Evolutionary conservation across 2,113 vertebrate genomes (phyloP).

Genomic region (Boulengeromyrus knoepffleri): DNA sequence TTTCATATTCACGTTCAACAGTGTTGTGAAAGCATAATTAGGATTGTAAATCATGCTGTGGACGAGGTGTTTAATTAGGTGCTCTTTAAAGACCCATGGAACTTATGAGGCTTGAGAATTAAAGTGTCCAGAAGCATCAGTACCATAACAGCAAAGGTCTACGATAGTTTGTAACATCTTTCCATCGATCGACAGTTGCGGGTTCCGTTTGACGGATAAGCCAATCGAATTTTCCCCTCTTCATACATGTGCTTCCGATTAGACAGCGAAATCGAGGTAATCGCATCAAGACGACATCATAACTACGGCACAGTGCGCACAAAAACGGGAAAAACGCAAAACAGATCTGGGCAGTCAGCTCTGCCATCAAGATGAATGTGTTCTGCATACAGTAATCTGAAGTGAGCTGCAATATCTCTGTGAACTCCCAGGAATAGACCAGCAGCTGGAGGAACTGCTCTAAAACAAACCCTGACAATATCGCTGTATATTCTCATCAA

Average conservation of each 20-base stretch:
- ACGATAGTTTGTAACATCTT: not conserved
- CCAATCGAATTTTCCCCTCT: not conserved
- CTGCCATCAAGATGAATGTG: constrained; percentile 43
- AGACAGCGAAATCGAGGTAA: constrained; percentile 6
- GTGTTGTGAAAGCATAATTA: not conserved
- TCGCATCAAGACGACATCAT: constrained; percentile 4
- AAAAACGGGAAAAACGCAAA: constrained; percentile 2
- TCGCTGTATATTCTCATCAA: constrained; percentile 57
- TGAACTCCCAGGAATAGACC: constrained; percentile 4
- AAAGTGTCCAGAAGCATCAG: not conserved
- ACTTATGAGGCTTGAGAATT: not conserved
- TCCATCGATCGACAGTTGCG: not conserved
- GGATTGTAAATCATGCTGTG: not conserved
- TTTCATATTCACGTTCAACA: not conserved
- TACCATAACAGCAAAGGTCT: not conserved
- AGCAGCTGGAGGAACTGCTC: not conserved
- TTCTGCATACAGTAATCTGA: constrained; percentile 50
- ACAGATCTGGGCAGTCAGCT: not conserved
- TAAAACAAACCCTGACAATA: constrained; percentile 45
- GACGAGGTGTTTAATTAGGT: constrained; percentile 1
- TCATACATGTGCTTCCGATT: constrained; percentile 7
- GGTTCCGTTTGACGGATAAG: not conserved
- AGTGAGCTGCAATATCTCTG: constrained; percentile 36
- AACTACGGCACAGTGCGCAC: not conserved
- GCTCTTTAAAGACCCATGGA: not conserved